Percentiles rank a stretch among this genome's conserved stretches.
Conservation (phyloP, 2,113 vertebrate species). For the Tupaia chinensis region DNA sequence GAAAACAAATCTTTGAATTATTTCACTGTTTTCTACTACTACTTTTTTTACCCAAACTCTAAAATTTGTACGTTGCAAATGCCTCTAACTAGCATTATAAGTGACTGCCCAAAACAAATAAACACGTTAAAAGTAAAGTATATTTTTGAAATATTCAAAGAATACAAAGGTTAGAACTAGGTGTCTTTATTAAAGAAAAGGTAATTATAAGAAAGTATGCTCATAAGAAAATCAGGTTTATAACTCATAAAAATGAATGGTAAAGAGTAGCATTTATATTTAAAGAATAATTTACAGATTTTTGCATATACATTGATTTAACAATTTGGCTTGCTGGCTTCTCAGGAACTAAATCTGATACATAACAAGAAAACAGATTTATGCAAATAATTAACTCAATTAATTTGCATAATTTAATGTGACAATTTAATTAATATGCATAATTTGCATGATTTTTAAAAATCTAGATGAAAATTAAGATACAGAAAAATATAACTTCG, state of each 20-base stretch:
- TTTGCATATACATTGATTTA: neutral
- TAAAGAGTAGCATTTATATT: neutral
- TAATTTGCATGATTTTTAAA: neutral
- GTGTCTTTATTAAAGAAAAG: conserved; percentile 38
- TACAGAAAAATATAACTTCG: neutral
- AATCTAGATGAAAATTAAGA: conserved; percentile 40
- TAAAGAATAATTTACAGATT: neutral
- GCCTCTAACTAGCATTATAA: conserved; percentile 30
- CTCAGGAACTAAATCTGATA: neutral
- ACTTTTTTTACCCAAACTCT: conserved; percentile 69
- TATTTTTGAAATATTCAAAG: conserved; percentile 24
- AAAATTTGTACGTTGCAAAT: conserved; percentile 79
- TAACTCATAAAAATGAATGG: neutral
- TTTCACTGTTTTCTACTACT: conserved; percentile 79
- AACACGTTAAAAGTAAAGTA: conserved; percentile 57
- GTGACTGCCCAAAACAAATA: conserved; percentile 74
- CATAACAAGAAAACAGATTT: neutral
- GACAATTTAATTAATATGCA: conserved; percentile 8
- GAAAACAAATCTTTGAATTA: neutral
- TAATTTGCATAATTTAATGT: neutral
- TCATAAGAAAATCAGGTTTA: neutral
- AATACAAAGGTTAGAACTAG: neutral
- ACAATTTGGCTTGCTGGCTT: neutral
- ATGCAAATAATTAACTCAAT: neutral
- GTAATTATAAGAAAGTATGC: neutral